Percentiles rank a stretch among this genome's conserved stretches.
Evolutionary conservation across 2,888 invertebrate species (phyloP).

Genomic region (Aspidiotus rigidus): DNA sequence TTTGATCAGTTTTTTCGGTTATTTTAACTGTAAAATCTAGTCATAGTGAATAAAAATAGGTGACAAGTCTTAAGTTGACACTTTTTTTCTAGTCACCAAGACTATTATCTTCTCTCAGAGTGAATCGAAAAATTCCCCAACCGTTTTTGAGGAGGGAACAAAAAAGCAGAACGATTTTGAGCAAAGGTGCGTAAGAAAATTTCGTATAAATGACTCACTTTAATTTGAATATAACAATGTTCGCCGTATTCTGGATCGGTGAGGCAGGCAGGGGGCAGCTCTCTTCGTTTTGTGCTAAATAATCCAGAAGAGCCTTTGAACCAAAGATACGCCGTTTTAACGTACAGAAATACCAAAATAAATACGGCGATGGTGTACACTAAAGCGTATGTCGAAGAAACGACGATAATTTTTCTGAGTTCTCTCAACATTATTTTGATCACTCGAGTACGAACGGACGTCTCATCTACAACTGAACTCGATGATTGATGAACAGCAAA

Average conservation of each 20-base stretch:
- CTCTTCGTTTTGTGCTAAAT: constrained; percentile 42
- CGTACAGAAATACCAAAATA: constrained; percentile 5
- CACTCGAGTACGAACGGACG: too few relatives aligned
- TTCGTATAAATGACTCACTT: constrained; percentile 38
- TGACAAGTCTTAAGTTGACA: too few relatives aligned
- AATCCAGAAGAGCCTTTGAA: constrained; percentile 8
- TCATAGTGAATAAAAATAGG: too few relatives aligned
- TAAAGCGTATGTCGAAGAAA: not conserved
- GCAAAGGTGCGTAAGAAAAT: not conserved
- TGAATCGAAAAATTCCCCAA: not conserved
- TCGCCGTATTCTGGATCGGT: constrained; percentile 48
- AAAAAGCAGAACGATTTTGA: not conserved
- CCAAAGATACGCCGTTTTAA: constrained; percentile 10
- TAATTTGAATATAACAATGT: constrained; percentile 50
- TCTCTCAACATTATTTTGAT: not conserved
- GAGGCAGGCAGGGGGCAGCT: constrained; percentile 47
- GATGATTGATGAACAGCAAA: too few relatives aligned
- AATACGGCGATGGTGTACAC: constrained; percentile 12
- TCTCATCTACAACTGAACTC: too few relatives aligned
- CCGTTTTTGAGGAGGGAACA: not conserved
- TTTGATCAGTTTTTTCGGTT: not conserved
- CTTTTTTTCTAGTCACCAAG: too few relatives aligned
- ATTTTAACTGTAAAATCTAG: too few relatives aligned
- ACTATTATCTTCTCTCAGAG: not conserved
- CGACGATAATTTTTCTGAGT: not conserved